Percentiles rank a stretch among this genome's conserved stretches.
Conservation (phyloP, 1,140 invertebrate genomes). For the Caenorhabditis tropicalis region DNA sequence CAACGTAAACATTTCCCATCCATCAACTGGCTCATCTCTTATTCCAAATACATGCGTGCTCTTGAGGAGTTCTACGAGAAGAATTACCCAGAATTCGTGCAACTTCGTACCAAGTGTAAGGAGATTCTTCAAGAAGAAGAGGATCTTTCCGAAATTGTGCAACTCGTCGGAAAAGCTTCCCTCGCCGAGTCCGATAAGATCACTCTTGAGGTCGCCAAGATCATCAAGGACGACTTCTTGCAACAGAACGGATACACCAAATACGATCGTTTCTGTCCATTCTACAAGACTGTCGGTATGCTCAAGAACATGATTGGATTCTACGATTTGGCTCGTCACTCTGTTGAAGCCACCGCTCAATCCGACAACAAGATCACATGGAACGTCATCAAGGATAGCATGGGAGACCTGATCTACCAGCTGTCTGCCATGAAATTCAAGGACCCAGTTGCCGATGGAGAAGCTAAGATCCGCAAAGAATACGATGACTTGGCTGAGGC, state of each 20-base stretch:
- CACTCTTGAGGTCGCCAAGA: slow-evolving; percentile 95
- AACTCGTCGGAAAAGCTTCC: slow-evolving; percentile 92
- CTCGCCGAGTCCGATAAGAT: slow-evolving; percentile 98
- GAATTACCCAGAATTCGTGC: slow-evolving; percentile 97
- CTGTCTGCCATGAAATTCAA: slow-evolving; percentile 99
- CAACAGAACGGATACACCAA: slow-evolving; percentile 91
- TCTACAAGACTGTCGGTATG: slow-evolving; percentile 99
- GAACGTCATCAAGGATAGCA: slow-evolving; percentile 93
- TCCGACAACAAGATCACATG: slow-evolving; percentile 96
- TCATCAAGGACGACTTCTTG: slow-evolving; percentile 96
- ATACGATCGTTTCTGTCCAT: slow-evolving; percentile 91
- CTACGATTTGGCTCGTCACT: slow-evolving; percentile 95
- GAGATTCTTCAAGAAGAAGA: slow-evolving; percentile 93
- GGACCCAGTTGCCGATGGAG: slow-evolving; percentile 96
- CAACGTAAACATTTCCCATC: slow-evolving; percentile 99
- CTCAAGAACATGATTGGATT: slow-evolving; percentile 96
- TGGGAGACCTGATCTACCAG: slow-evolving; percentile 94
- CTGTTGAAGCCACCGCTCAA: slow-evolving; percentile 95
- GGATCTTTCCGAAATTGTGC: slow-evolving; percentile 99
- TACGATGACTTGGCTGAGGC: slow-evolving; percentile 93
- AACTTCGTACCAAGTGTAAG: slow-evolving; percentile 81
- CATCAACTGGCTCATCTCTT: slow-evolving; percentile 99
- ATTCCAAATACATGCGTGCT: slow-evolving; percentile 95
- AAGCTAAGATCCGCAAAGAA: slow-evolving; percentile 93
- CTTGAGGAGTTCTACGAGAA: slow-evolving; percentile 99